Base-by-base conservation (phyloP, 2,113 vertebrate species). In the Periophthalmodon schlosseri region DNA sequence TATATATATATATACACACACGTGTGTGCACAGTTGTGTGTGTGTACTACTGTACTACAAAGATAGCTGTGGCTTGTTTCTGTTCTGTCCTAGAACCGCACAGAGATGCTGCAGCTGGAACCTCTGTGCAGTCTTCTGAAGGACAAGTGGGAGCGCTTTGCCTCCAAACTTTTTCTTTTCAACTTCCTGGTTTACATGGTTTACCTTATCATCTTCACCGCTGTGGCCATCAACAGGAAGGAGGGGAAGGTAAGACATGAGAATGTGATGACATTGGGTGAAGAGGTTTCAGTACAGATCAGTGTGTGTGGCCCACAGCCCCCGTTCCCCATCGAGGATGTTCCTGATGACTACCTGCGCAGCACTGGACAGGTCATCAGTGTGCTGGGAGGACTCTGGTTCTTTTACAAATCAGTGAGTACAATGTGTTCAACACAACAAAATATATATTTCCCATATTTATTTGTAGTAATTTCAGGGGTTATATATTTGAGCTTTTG, bases 21-120 rank as follows among this genome's bases (percentile, higher is more conserved):
- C 4, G 18, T 52, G 64, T 57, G n/a, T 58, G 50, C 7, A 50
- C 49, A 39, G 36, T 44, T 10, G 5, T 20, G 16, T 16, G 15
- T 20, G 49, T 5, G 7, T 21, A 21, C 52, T 20, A 52, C 49
- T 52, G 16, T 3, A 18, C 52, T 14, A n/a, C 57, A 52, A 52
- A 16, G 1, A 15, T 52, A n/a, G 18, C 7, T 20, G 14, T 61
- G 23, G 14, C 18, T 33, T 20, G 5, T 34, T 36, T 23, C 0
- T 24, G 47, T 33, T 23, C 0, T 24, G 47, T 36, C 47, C 44
- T 73, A 96, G 96, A 93, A 95, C 65, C 94, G 94, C 0, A 94
- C 95, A 39, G 91, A 94, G 77, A 96, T 97, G 96, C 92, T 97
- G 18, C 88, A 94, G 76, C 76, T 96, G 68, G 94, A 97, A 83